Evolutionary conservation across 2,888 invertebrate genomes (phyloP).

Genomic region (Lochmaea capreae): DNA sequence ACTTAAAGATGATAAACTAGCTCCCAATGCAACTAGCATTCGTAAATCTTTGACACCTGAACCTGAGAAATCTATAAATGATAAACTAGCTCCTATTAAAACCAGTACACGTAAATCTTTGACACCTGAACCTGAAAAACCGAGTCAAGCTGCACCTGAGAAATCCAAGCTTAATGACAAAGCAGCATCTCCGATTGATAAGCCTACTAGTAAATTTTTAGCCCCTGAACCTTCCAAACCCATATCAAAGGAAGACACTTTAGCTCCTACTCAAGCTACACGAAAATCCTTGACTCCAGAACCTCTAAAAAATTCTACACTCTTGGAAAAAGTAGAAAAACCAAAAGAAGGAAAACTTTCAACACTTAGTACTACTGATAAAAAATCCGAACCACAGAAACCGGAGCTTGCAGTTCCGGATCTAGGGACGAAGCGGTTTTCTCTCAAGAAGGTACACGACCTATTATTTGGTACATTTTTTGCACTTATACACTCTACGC

Average conservation of each 20-base stretch:
- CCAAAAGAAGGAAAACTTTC: constrained; percentile 43
- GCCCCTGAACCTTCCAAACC: constrained; percentile 30
- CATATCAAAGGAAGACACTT: constrained; percentile 30
- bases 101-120: constrained; percentile 17
- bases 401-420: constrained; percentile 54
- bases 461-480: constrained; percentile 8
- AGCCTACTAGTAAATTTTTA: background rate
- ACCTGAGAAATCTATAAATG: constrained; percentile 33
- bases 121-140: constrained; percentile 58
- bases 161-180: constrained; percentile 5
- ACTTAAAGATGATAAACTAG: constrained; percentile 16
- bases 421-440: constrained; percentile 47
- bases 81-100: constrained; percentile 1
- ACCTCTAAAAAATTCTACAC: constrained; percentile 33
- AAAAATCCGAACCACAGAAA: constrained; percentile 52
- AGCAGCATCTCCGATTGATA: background rate
- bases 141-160: constrained; percentile 47
- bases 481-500: constrained; percentile 19
- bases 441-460: constrained; percentile 51
- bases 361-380: constrained; percentile 42
- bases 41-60: constrained; percentile 48
- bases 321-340: constrained; percentile 21
- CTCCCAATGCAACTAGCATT: constrained; percentile 21
- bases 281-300: constrained; percentile 57
- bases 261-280: constrained; percentile 38